Evolutionary conservation across 2,888 invertebrate species (phyloP), one percentile per base, ranked within the genome.

Genomic region (Drosophila quinaria): DNA sequence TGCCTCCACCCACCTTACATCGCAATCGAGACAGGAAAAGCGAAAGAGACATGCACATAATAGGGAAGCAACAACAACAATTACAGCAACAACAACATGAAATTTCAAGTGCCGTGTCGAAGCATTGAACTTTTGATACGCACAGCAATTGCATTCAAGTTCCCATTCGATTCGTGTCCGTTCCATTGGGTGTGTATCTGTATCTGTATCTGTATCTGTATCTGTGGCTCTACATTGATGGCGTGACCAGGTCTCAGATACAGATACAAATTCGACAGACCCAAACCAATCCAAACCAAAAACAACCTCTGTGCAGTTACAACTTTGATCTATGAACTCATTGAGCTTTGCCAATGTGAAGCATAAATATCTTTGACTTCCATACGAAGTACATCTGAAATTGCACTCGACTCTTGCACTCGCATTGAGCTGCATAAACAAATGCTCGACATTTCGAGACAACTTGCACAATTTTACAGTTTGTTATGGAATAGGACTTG

Each of bases 41-140:
- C 19, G 8, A 25, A 29, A 46, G 19, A 50, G 33, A 49, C 54
- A 17, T 22, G 49, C 47, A 52, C 46, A 61, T 33, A 50, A 51
- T 13, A 39, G 41, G 37, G 55, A n/a, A 29, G 5, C 8, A 41
- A 13, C 31, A 13, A 33, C 44, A 44, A n/a, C 22, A 22, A 35
- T 35, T 22, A n/a, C n/a, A 39, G 33, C 9, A 37, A 47, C 51
- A 56, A 63, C 67, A 44, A 47, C 56, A 50, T 58, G 58, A 29
- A 51, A 70, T 67, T 72, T 72, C 80, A 71, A 86, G 86, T 76
- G 69, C 52, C 72, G 54, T 62, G 42, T 70, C 56, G 54, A 82
- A 82, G 62, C 69, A 83, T 76, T 80, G 73, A 80, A 76, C 83
- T 80, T 64, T 49, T 35, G 41, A 33, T 54, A 64, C 63, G 63